Conservation (phyloP, 2,113 vertebrate species). For the Cranoglanis bouderius region DNA sequence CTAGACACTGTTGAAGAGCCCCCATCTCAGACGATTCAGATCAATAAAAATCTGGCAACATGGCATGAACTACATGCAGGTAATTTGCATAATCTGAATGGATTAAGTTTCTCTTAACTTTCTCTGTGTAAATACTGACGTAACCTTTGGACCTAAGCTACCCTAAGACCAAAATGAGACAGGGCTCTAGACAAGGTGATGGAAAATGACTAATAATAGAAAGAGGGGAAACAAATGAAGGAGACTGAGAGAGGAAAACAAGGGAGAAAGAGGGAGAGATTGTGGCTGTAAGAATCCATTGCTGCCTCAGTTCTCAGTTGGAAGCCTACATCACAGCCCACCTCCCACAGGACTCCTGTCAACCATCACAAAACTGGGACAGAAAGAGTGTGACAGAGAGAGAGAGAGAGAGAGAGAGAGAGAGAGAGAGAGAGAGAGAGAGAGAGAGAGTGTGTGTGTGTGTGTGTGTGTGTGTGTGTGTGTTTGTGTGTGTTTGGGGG, state of each 20-base stretch:
- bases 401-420: neutral
- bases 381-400: constrained; percentile 41
- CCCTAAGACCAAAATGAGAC: neutral
- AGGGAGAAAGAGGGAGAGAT: constrained; percentile 38
- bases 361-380: constrained; percentile 69
- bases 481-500: neutral
- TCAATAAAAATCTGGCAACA: neutral
- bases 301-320: constrained; percentile 51
- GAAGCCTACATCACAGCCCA: constrained; percentile 35
- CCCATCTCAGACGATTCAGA: neutral
- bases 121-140: neutral
- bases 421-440: too few relatives aligned
- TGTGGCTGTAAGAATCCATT: constrained; percentile 47
- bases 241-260: neutral
- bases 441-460: too few relatives aligned
- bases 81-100: neutral
- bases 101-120: neutral
- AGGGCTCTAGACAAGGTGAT: constrained; percentile 13
- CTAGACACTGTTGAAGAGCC: neutral
- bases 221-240: neutral
- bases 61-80: neutral
- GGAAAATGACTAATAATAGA: neutral
- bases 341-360: constrained; percentile 65
- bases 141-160: neutral
- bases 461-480: neutral